Evolutionary conservation across 2,797 vertebrate species (phyloP), one percentile per base, ranked within the genome.

Genomic region (Sebastes iracundus): DNA sequence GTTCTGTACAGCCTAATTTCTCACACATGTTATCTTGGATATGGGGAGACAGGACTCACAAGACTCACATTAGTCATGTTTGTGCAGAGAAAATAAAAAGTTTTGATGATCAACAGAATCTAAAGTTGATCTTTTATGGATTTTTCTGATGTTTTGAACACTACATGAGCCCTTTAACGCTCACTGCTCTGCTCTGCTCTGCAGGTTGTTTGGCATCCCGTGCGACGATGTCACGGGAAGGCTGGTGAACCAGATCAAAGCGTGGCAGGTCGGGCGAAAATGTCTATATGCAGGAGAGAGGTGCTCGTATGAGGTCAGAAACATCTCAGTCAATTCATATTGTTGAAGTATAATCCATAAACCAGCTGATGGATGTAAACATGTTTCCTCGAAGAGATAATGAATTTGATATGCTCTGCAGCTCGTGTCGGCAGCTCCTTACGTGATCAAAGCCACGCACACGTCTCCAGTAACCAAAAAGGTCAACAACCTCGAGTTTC

Each of bases 231-330:
- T 95, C 32, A 73, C 77, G 2, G 69, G 14, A n/a, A 78, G 22
- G 58, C 73, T 95, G 69, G 92, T 94, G 84, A 88, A 16, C 70
- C 95, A 95, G 88, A 94, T 95, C 84, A 94, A 94, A 79, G 80
- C 79, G 18, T 95, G 94, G 95, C 89, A 80, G 82, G 87, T 90
- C 52, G 72, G 52, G 6, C 65, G 82, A 1, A 93, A 87, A 80
- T 95, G 94, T 65, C 55, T 59, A 0, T 74, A 82, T 13, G 63
- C 33, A 33, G 90, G 88, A 74, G 90, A 93, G 77, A 82, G 3
- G 52, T 93, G 90, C 79, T 89, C 90, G 0, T 93, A 92, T 4
- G 80, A 93, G 90, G 91, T 93, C 52, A 87, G 89, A 61, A 20
- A 73, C 63, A 32, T 63, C 53, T 23, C 35, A 56, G 4, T 68